Base-by-base conservation (phyloP, 2,113 vertebrate genomes). In the Erythrocebus patas region DNA sequence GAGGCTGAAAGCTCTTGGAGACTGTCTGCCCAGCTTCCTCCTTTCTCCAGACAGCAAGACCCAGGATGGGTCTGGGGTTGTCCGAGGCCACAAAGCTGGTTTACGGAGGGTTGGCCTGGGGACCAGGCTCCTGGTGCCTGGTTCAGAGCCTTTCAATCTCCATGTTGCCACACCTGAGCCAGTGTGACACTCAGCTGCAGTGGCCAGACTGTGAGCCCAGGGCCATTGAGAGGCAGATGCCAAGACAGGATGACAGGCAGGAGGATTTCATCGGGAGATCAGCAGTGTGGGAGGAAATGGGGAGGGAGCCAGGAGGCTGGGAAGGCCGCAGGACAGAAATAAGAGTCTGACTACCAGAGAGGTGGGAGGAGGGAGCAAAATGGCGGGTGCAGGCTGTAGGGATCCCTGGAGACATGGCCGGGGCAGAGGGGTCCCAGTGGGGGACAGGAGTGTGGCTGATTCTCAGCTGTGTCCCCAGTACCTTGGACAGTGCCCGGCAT, bases 131-230 rank as follows among this genome's bases (percentile, higher is more conserved):
- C 45, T 48, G 23, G 2, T 45, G 40, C 55, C 30, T 17, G 0
- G 5, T 30, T 18, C 27, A 35, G 35, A 8, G 22, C 48, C 22
- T 25, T 45, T 20, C 40, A 13, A 3, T 5, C 38, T 11, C 35
- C 32, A 7, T 16, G 1, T 0, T 1, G 3, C 40, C 30, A n/a
- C 27, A 1, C 1, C n/a, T 13, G 43, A 70, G 11, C n/a, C 75
- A 8, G 23, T 32, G 17, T 3, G 55, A 11, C 30, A 52, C 78
- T n/a, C 45, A 66, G 13, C 52, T 27, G 27, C 57, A 38, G 22
- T 7, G 64, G n/a, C 43, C 8, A 2, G 12, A 20, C 6, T 20
- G 0, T 1, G 8, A 12, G 4, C 32, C 43, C 82, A 0, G 1
- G 59, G 59, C 12, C 6, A 17, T 4, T 5, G 1, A 7, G 35